These are phyloP conservation scores for Rynchops niger DNA, from an alignment of 2,113 vertebrate genomes.

Conservation along the genomic window DNA sequence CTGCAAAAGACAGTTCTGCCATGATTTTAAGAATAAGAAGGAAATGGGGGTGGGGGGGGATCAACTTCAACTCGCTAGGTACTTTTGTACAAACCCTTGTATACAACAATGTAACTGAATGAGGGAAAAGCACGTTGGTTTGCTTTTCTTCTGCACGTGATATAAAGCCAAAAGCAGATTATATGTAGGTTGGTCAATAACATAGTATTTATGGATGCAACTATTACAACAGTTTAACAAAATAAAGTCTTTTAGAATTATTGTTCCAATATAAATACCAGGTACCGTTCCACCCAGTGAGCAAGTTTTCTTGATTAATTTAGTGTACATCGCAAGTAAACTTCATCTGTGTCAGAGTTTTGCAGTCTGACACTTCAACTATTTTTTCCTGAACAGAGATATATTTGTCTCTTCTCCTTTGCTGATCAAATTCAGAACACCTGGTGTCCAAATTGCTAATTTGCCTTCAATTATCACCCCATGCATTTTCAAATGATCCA, in stretches of 20 bases:
- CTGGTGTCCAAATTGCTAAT: not conserved
- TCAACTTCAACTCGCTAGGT: not conserved
- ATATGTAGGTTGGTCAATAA: not conserved
- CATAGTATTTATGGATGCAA: not conserved
- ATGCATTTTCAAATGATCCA: not conserved
- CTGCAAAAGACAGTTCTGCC: not conserved
- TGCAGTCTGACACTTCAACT: not conserved
- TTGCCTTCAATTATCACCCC: not conserved
- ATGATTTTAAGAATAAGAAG: not conserved
- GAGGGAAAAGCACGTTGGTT: not conserved
- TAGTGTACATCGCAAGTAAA: not conserved
- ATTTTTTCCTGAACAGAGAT: not conserved
- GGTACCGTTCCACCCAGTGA: not conserved
- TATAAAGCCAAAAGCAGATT: not conserved
- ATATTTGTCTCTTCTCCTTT: not conserved
- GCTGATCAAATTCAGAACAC: not conserved
- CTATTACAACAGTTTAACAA: too few species aligned
- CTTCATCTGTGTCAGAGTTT: not conserved
- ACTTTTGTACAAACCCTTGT: not conserved
- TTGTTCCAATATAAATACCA: too few species aligned
- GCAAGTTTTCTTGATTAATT: not conserved
- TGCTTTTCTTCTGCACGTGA: not conserved
- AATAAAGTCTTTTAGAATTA: not conserved
- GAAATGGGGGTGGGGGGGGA: not conserved
- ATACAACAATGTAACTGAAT: not conserved